Conservation (phyloP, 2,888 invertebrate species). For the Bimastos eiseni region DNA sequence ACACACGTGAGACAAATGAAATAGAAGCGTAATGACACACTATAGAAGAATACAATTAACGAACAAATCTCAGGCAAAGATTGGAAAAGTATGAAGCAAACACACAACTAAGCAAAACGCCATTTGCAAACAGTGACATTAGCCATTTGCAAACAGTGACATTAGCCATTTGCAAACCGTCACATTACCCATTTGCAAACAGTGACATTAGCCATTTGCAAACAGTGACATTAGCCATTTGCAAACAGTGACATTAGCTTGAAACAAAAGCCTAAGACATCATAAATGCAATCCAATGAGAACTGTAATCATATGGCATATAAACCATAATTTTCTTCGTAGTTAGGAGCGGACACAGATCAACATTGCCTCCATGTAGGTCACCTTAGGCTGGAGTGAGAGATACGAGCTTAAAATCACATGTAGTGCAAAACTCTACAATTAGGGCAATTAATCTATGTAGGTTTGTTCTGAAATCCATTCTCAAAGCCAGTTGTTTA, state of each 20-base stretch:
- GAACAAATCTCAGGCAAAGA: not conserved
- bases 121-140: too few species aligned
- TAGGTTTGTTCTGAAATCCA: not conserved
- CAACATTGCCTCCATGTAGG: not conserved
- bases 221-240: too few species aligned
- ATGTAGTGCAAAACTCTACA: not conserved
- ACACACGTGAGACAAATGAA: not conserved
- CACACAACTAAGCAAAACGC: not conserved
- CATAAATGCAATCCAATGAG: not conserved
- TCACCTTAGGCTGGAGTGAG: not conserved
- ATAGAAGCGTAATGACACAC: not conserved
- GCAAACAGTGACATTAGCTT: too few species aligned
- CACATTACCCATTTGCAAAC: too few species aligned
- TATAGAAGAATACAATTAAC: not conserved
- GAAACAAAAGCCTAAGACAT: not conserved
- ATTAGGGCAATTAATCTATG: not conserved
- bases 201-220: too few species aligned
- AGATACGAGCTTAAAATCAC: not conserved
- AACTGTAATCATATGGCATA: not conserved
- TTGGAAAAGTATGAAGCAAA: not conserved
- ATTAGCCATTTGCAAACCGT: too few species aligned
- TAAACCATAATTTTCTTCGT: not conserved
- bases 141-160: too few species aligned
- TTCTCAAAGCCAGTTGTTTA: not conserved
- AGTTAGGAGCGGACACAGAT: not conserved